These are phyloP conservation scores for Zaprionus taronus DNA, from an alignment of 1,140 invertebrate species.

Conservation along the genomic window DNA sequence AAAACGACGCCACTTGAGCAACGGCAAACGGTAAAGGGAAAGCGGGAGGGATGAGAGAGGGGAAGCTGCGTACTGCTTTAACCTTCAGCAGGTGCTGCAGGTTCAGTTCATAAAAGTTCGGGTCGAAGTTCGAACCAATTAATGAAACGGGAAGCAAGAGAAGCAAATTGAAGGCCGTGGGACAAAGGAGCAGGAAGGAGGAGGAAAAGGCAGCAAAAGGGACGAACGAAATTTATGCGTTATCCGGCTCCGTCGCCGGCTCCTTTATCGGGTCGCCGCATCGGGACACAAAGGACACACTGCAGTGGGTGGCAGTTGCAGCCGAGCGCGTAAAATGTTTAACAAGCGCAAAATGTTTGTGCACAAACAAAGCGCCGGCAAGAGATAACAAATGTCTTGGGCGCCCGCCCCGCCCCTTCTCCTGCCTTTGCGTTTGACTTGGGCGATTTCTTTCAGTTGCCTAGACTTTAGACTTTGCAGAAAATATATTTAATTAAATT, in stretches of 20 bases:
- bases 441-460: slow-evolving; percentile 19
- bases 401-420: slow-evolving; percentile 11
- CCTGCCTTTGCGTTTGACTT: not conserved
- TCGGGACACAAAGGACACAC: slow-evolving; percentile 52
- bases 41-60: not conserved
- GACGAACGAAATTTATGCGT: slow-evolving; percentile 48
- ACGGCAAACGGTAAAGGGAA: not conserved
- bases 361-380: slow-evolving; percentile 47
- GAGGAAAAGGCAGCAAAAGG: slow-evolving; percentile 13
- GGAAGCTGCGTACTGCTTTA: not conserved
- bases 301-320: slow-evolving; percentile 73
- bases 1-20: slow-evolving; percentile 2
- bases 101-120: not conserved
- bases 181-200: too few relatives aligned
- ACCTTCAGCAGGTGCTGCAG: not conserved
- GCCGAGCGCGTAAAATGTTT: slow-evolving; percentile 72
- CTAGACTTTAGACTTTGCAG: slow-evolving; percentile 32
- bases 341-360: slow-evolving; percentile 68
- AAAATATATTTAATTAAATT: slow-evolving; percentile 74
- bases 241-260: slow-evolving; percentile 6
- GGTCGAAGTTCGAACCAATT: slow-evolving; percentile 33
- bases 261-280: slow-evolving; percentile 38
- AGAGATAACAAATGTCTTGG: slow-evolving; percentile 57
- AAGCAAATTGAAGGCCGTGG: too few relatives aligned
- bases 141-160: slow-evolving; percentile 34